Conservation (phyloP, 2,888 invertebrate species). For the Steinernema carpocapsae region DNA sequence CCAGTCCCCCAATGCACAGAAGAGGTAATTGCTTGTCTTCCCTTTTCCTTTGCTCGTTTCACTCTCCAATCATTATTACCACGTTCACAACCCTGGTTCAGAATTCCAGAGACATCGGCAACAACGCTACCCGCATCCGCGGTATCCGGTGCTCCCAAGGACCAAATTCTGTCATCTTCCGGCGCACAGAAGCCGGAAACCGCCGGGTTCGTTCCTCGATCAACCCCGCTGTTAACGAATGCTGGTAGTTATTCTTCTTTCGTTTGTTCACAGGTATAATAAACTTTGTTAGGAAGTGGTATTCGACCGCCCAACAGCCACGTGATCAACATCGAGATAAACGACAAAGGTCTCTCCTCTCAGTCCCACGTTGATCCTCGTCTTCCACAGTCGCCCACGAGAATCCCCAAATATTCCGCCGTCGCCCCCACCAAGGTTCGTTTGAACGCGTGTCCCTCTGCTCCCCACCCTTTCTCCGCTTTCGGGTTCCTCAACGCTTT, state of each 20-base stretch:
- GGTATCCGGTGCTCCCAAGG: constrained; percentile 12
- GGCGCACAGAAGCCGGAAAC: constrained; percentile 32
- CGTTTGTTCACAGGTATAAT: neutral
- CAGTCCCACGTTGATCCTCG: neutral
- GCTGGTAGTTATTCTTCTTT: neutral
- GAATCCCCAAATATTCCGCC: constrained; percentile 21
- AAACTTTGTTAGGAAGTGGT: too few relatives aligned
- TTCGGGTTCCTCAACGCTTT: neutral
- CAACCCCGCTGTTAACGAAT: neutral
- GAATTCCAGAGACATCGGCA: neutral
- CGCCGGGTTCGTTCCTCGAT: constrained; percentile 8
- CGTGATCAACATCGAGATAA: constrained; percentile 26
- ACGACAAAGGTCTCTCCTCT: neutral
- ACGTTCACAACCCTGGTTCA: neutral
- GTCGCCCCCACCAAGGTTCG: constrained; percentile 20
- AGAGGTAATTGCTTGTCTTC: constrained; percentile 9
- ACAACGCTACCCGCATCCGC: constrained; percentile 9
- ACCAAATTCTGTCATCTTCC: constrained; percentile 18
- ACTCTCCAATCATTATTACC: neutral
- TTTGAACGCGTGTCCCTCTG: neutral
- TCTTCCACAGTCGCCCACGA: constrained; percentile 20
- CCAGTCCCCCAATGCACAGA: neutral
- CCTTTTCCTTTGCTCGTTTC: neutral
- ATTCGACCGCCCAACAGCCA: neutral
- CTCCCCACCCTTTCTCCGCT: neutral